A percentile compares a stretch with the other conserved stretches of the same genome.
phyloP scores from a whole-genome alignment of 2,888 invertebrate species.

The Idaea straminata region DNA sequence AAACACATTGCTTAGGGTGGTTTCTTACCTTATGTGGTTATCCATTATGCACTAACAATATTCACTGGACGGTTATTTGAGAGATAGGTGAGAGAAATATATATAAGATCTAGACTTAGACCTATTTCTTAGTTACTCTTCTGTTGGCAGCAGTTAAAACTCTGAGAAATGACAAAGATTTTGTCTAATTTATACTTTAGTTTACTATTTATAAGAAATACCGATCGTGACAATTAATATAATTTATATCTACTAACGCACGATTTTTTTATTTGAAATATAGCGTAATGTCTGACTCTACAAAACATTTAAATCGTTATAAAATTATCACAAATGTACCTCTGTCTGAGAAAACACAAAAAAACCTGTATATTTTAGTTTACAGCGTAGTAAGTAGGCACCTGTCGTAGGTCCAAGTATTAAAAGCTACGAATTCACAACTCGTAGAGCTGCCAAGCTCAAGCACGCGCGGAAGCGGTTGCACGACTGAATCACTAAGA shows the following conservation, averaged over 20 bases:
- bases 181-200: too few species aligned
- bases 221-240: too few species aligned
- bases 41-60: not conserved
- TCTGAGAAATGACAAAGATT: not conserved
- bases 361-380: not conserved
- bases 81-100: not conserved
- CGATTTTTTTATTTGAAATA: too few species aligned
- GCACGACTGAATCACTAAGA: conserved; percentile 24
- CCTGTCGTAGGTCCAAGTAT: not conserved
- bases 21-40: not conserved
- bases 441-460: conserved; percentile 5
- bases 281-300: too few species aligned
- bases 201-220: too few species aligned
- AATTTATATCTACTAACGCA: too few species aligned
- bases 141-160: not conserved
- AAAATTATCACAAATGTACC: too few species aligned
- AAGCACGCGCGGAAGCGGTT: conserved; percentile 17
- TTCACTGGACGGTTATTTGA: not conserved
- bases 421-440: not conserved
- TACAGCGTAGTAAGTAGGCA: not conserved
- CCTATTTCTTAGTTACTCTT: not conserved
- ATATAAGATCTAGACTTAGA: not conserved
- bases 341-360: too few species aligned
- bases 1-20: not conserved
- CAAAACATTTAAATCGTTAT: too few species aligned